Percentiles rank a stretch among this genome's conserved stretches.
Evolutionary conservation across 2,113 vertebrate genomes (phyloP).

Genomic region (Saguinus imperator): DNA sequence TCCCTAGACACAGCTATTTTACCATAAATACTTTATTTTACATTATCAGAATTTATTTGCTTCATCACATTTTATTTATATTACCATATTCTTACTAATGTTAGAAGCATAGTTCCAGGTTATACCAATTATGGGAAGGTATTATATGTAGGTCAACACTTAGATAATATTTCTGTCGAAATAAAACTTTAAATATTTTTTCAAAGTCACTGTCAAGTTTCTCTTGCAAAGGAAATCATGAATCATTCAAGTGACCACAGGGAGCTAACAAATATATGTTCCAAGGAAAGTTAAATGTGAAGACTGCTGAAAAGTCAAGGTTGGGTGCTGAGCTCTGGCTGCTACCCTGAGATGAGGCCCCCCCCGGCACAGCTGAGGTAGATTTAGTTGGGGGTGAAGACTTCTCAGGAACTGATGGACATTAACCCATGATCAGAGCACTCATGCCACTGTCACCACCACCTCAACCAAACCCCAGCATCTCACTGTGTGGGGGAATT

Average conservation of each 20-base stretch:
- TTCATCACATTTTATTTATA: background rate
- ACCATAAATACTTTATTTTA: background rate
- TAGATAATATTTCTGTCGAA: background rate
- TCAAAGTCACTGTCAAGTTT: background rate
- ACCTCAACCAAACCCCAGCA: background rate
- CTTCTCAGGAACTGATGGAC: background rate
- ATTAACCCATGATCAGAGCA: too few relatives aligned
- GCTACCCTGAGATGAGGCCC: fast-evolving
- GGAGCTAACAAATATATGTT: background rate
- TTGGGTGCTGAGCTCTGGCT: too few relatives aligned
- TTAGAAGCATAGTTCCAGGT: background rate
- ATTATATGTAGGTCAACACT: background rate
- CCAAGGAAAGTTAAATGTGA: background rate
- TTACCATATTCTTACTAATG: background rate
- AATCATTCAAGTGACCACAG: background rate
- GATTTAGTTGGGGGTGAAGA: fast-evolving
- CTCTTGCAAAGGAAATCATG: background rate
- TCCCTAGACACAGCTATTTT: background rate
- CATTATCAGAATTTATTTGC: background rate
- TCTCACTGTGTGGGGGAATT: background rate
- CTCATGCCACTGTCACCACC: too few relatives aligned
- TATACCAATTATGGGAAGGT: background rate
- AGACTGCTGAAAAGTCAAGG: too few relatives aligned
- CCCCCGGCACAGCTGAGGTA: fast-evolving
- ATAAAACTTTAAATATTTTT: background rate